phyloP scores from a whole-genome alignment of 1,140 invertebrate species.

The Drosophila sproati region DNA sequence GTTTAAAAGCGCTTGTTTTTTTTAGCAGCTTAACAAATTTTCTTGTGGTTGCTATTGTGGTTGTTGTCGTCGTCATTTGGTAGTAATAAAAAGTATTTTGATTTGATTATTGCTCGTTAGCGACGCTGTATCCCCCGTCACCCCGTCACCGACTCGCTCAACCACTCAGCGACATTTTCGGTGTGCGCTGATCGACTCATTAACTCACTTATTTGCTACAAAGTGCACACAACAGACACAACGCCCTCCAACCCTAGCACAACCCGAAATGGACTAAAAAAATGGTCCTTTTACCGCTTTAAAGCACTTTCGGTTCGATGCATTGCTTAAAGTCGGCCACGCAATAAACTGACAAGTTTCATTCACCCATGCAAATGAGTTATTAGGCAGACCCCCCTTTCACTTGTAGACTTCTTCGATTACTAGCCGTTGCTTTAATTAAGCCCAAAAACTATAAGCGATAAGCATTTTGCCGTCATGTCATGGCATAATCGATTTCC shows the following conservation, averaged over 20 bases:
- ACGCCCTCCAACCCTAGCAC: not conserved
- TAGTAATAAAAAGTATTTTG: conserved; percentile 79
- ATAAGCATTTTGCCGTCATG: conserved; percentile 60
- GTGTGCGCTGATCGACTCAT: conserved; percentile 68
- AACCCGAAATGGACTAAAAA: not conserved
- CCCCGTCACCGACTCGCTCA: not conserved
- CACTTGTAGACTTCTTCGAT: not conserved
- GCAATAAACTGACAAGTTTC: conserved; percentile 14
- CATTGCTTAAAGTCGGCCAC: conserved; percentile 9
- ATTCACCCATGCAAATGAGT: conserved; percentile 62
- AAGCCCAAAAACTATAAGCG: conserved; percentile 65
- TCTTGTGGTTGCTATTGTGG: not conserved
- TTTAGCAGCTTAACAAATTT: conserved; percentile 31
- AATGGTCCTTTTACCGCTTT: conserved; percentile 13
- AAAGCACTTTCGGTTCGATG: conserved; percentile 4
- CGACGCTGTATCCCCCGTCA: conserved; percentile 4
- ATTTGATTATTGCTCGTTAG: conserved; percentile 83
- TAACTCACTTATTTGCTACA: conserved; percentile 73
- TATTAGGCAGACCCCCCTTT: conserved; percentile 36
- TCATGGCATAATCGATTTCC: conserved; percentile 68
- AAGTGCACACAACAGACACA: conserved; percentile 57
- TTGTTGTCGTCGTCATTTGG: conserved; percentile 46
- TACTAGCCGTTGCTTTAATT: conserved; percentile 47
- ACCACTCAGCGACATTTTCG: conserved; percentile 24
- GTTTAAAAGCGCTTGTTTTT: conserved; percentile 35